A percentile compares a stretch with the other conserved stretches of the same genome.
phyloP scores from a whole-genome alignment of 1,140 invertebrate species.

The Neodiprion pinetum region DNA sequence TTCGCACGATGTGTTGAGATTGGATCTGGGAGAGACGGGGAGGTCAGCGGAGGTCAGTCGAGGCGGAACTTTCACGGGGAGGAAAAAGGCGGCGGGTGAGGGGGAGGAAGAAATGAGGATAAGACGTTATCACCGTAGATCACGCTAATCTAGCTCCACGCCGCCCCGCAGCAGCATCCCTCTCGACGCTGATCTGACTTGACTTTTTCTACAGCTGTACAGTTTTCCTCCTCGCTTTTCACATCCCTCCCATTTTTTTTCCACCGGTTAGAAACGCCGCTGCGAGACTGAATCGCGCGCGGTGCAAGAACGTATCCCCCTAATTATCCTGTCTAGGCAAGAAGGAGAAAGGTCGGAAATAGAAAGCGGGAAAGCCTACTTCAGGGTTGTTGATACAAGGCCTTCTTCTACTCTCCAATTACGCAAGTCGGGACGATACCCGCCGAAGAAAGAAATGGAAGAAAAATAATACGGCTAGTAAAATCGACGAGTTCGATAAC shows the following conservation, averaged over 20 bases:
- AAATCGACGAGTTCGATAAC: slow-evolving; percentile 31
- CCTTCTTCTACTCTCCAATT: background rate
- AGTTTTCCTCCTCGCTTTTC: slow-evolving; percentile 39
- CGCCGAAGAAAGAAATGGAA: background rate
- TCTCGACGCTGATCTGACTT: slow-evolving; percentile 47
- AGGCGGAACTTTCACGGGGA: slow-evolving; percentile 25
- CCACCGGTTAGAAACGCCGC: background rate
- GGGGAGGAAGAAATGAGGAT: background rate
- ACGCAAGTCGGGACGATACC: background rate
- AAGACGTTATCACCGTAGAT: slow-evolving; percentile 52
- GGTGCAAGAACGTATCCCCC: background rate
- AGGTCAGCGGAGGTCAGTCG: slow-evolving; percentile 11
- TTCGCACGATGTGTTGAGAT: slow-evolving; percentile 19
- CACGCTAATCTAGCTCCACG: slow-evolving; percentile 59
- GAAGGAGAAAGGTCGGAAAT: background rate
- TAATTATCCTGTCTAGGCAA: background rate
- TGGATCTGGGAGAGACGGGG: background rate
- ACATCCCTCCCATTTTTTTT: too few relatives aligned
- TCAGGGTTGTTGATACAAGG: background rate
- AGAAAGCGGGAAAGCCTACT: background rate
- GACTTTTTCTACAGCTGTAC: slow-evolving; percentile 51
- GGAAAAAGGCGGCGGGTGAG: background rate
- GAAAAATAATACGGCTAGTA: background rate
- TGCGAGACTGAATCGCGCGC: background rate
- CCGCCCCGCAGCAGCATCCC: slow-evolving; percentile 35